phyloP scores from a whole-genome alignment of 2,113 vertebrate genomes.

The Miniopterus natalensis region DNA sequence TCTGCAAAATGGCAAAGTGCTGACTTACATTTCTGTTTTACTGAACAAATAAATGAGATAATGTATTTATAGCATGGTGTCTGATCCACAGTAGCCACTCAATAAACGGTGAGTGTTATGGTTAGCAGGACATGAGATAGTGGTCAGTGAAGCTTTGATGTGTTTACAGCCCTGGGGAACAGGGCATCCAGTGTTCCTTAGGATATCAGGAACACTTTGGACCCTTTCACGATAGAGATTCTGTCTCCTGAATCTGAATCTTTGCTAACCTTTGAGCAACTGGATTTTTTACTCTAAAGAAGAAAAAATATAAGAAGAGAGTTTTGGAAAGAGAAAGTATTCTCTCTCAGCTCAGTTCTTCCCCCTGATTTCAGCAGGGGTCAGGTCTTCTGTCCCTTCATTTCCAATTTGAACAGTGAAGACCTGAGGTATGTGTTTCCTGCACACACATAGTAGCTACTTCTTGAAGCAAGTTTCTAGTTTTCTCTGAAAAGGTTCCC shows the following conservation, averaged over 20 bases:
- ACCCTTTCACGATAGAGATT: neutral
- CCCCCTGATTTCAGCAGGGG: neutral
- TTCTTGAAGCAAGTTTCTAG: neutral
- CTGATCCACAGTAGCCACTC: neutral
- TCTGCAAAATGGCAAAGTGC: conserved; percentile 3
- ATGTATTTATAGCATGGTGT: neutral
- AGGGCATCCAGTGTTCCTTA: neutral
- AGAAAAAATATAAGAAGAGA: neutral
- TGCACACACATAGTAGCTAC: neutral
- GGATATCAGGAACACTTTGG: neutral
- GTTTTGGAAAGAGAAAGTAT: neutral
- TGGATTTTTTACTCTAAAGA: conserved; percentile 42
- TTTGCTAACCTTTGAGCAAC: conserved; percentile 24
- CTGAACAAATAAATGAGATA: conserved; percentile 2
- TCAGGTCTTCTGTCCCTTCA: neutral
- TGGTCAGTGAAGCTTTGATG: neutral
- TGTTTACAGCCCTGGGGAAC: neutral
- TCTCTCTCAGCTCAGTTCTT: neutral
- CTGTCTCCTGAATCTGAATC: conserved; percentile 58
- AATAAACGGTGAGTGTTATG: neutral
- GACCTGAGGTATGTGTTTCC: neutral
- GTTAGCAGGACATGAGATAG: neutral
- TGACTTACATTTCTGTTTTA: conserved; percentile 13
- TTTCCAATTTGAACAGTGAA: neutral
- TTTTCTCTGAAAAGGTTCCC: conserved; percentile 72